Evolutionary conservation across 1,140 invertebrate genomes (phyloP), one percentile per base, ranked within the genome.

Genomic region (Drosophila tani): DNA sequence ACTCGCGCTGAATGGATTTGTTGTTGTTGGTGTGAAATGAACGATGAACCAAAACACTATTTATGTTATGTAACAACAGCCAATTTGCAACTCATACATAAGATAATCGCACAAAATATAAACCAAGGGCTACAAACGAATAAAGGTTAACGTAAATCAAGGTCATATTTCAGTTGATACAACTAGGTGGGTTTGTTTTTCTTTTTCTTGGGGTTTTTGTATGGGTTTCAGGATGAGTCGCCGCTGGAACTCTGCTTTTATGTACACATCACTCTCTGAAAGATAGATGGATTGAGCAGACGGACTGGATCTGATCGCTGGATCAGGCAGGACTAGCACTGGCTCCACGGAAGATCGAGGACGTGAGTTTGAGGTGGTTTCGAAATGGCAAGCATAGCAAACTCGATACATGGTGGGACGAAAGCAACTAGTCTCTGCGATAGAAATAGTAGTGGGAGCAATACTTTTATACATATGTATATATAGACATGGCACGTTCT

Each of bases 41-140:
- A 70, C 56, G 55, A 82, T 75, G 67, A 73, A 81, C 73, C 46
- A 59, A 76, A 76, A 71, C 60, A 65, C 71, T 76, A 79, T 60
- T 82, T 68, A 79, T 60, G 58, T 82, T 68, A 79, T 60, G 58
- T 75, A 71, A 79, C 77, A 85, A 91, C 77, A 91, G 90, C 90
- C 90, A 91, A 91, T 91, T 71, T 71, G 82, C 82, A 90, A 86
- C 75, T 82, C 58, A 84, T 75, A 74, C 60, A 76, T 78, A 81
- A 76, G 50, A 70, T 35, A 70, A 83, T 49, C 65, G 57, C 63
- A 74, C n/a, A 81, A 74, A 66, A 46, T 40, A 73, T 62, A 38
- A 69, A 79, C 55, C 41, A 60, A 78, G 60, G 63, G 55, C 66
- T 65, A 75, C 49, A 46, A 81, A 82, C 75, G 43, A 68, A 82